Conservation (phyloP, 2,113 vertebrate species). For the Halcyon malimbica region DNA sequence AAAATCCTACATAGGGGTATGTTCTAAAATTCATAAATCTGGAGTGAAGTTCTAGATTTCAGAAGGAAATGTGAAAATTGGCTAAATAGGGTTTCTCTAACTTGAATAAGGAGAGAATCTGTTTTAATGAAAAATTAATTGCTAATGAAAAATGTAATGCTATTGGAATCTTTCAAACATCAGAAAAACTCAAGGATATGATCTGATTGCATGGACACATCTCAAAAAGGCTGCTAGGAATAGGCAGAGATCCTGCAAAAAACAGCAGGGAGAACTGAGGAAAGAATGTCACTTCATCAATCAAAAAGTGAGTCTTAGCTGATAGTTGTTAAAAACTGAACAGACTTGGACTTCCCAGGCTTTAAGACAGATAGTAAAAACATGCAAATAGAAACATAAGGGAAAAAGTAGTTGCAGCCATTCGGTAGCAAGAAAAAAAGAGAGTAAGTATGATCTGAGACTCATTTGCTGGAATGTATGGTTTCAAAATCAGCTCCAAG, state of each 20-base stretch:
- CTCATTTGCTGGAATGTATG: background rate
- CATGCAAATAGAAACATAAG: background rate
- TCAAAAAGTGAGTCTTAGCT: background rate
- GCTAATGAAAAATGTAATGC: background rate
- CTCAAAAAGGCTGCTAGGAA: background rate
- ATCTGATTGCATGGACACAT: background rate
- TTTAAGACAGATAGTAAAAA: background rate
- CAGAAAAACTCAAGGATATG: background rate
- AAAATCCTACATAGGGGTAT: background rate
- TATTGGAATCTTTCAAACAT: background rate
- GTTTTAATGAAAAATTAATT: background rate
- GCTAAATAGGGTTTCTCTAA: background rate
- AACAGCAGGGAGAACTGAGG: background rate
- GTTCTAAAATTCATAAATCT: background rate
- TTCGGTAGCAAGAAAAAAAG: background rate
- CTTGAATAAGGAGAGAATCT: background rate
- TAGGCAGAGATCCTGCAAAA: background rate
- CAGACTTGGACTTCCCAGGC: background rate
- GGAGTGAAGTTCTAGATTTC: background rate
- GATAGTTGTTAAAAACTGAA: background rate
- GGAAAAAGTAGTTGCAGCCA: background rate
- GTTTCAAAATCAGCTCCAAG: background rate
- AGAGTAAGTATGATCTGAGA: background rate
- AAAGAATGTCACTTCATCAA: background rate
- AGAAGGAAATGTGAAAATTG: background rate